Evolutionary conservation across 1,140 invertebrate genomes (phyloP), one percentile per base, ranked within the genome.

Genomic region (Muscidifurax raptorellus): DNA sequence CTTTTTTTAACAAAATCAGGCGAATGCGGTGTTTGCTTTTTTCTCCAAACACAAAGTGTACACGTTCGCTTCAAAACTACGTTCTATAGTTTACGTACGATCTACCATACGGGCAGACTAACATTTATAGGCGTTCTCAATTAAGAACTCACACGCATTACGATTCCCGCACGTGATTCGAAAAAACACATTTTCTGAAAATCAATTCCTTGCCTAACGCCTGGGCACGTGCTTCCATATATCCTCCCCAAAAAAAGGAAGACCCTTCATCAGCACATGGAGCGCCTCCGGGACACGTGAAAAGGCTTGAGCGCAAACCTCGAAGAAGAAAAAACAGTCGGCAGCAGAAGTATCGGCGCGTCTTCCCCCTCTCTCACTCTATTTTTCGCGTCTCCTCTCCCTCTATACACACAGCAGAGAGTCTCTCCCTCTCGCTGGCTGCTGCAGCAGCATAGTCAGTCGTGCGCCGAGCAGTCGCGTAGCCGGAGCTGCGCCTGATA

Each of bases 391-490:
- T 22, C 18, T 44, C n/a, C 13, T 59, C 52, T 59, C 52, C 52
- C 52, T 59, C 52, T 59, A n/a, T n/a, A 7, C 18, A 59, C 18
- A 59, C 22, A 5, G 13, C 52, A 0, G 52, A 22, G 52, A 59
- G 52, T 59, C 52, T 59, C 44, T 47, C 44, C 15, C 9, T 28
- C 9, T 18, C 52, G 52, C 15, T 22, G 36, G 36, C 64, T 25
- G 3, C 27, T 9, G 71, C 36, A 10, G 27, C 30, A 27, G 40
- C 30, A 1, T 15, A 59, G 52, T 75, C 78, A 85, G 83, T 85
- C 78, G 83, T 47, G 47, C 78, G 32, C 69, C 52, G 71, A 79
- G 30, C 76, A 78, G 67, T 40, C 77, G 44, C 69, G 59, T 47
- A 77, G 5, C 36, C 72, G n/a, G 69, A 66, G 10, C 28, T 28